Percentiles rank a stretch among this genome's conserved stretches.
These are phyloP conservation scores for Plebejus argus DNA, from an alignment of 2,888 invertebrate species.

Conservation along the genomic window DNA sequence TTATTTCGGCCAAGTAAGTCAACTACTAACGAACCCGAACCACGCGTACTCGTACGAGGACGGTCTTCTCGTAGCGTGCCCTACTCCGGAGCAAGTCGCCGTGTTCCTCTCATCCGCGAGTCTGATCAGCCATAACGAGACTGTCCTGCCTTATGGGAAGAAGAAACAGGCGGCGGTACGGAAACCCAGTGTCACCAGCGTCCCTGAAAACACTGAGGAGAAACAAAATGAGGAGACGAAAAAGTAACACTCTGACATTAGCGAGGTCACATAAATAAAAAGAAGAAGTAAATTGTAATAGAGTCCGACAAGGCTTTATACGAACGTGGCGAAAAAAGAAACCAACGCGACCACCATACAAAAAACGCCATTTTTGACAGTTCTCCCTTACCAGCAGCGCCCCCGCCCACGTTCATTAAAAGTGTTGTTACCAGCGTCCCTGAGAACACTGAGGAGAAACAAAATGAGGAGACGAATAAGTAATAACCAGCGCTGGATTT, in stretches of 20 bases:
- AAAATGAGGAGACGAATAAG: background rate
- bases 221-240: slow-evolving; percentile 26
- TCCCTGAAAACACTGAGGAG: slow-evolving; percentile 52
- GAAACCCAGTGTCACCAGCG: slow-evolving; percentile 63
- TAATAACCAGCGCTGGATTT: no score
- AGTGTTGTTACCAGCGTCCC: slow-evolving; percentile 54
- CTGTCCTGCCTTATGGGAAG: slow-evolving; percentile 70
- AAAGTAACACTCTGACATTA: no score
- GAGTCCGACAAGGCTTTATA: no score
- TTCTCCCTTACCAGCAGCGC: no score
- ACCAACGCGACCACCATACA: no score
- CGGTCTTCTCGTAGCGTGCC: slow-evolving; percentile 91
- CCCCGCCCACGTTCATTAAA: no score
- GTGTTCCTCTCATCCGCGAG: slow-evolving; percentile 91
- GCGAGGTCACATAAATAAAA: no score
- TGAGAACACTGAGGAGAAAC: slow-evolving; percentile 49
- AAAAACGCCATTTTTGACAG: no score
- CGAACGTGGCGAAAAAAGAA: no score
- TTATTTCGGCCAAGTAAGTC: slow-evolving; percentile 91
- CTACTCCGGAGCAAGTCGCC: slow-evolving; percentile 96
- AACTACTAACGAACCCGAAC: slow-evolving; percentile 84
- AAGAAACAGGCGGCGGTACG: slow-evolving; percentile 60
- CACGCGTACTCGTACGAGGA: slow-evolving; percentile 92
- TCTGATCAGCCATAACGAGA: slow-evolving; percentile 77
- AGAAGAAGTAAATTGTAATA: no score